A percentile compares a stretch with the other conserved stretches of the same genome.
Conservation (phyloP, 2,113 vertebrate species). For the Stegostoma tigrinum region DNA sequence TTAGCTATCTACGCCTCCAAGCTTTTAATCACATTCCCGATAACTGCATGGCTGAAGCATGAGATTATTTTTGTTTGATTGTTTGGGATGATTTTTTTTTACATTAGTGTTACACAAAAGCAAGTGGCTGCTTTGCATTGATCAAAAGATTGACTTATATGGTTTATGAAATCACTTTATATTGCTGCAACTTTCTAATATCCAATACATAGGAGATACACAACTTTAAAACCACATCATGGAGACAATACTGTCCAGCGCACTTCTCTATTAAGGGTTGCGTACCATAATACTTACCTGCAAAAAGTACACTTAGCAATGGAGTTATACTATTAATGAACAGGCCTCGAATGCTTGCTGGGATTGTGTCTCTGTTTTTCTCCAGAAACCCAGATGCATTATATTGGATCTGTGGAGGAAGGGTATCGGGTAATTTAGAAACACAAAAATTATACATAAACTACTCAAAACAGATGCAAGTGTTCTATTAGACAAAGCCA, state of each 20-base stretch:
- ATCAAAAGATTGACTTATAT: neutral
- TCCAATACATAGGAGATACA: neutral
- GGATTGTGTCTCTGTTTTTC: constrained; percentile 65
- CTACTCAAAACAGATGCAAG: neutral
- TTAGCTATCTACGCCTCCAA: too few species aligned
- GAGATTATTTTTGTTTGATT: neutral
- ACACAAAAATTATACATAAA: neutral
- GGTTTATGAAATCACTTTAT: neutral
- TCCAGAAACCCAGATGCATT: constrained; percentile 59
- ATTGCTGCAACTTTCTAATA: neutral
- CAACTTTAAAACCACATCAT: neutral
- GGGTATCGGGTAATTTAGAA: neutral
- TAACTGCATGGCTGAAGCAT: too few species aligned
- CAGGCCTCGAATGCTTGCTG: constrained; percentile 53
- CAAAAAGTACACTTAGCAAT: constrained; percentile 60
- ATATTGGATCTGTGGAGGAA: constrained; percentile 56
- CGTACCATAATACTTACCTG: constrained; percentile 45
- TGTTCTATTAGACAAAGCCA: neutral
- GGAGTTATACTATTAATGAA: constrained; percentile 62
- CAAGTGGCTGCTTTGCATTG: neutral
- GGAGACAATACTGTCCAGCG: neutral
- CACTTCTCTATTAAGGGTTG: neutral
- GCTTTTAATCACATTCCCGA: neutral
- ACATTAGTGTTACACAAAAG: neutral
- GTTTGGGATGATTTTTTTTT: neutral